Evolutionary conservation across 2,113 vertebrate species (phyloP), one percentile per base, ranked within the genome.

Genomic region (Macaca mulatta): DNA sequence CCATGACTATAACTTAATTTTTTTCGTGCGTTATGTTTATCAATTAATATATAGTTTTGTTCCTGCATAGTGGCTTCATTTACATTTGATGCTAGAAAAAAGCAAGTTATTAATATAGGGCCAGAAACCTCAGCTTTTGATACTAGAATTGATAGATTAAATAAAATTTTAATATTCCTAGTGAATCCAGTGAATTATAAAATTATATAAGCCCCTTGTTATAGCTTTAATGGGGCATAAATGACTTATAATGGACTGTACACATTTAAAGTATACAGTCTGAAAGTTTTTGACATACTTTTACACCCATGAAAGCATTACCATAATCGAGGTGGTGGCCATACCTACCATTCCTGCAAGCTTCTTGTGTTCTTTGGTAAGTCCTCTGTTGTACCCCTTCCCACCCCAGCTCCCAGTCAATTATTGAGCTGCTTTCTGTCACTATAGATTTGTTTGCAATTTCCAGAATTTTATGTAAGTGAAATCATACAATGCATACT

Each of bases 111-210:
- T 94, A 85, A 79, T 18, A 77, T 27, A 94, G 25, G 27, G 11
- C 40, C 18, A 64, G 45, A 72, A 96, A 95, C 13, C 61, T 84
- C 61, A 89, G 20, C 20, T 81, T 90, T 95, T 89, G 35, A 90
- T 87, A 83, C 4, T 48, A 90, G 80, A 35, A 67, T 32, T 74
- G 61, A 93, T 80, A 23, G 23, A 5, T 81, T 94, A 94, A 90
- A 57, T 86, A 88, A 78, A 92, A 70, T 84, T 94, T 91, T 11
- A 90, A 32, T 79, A 38, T 81, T 95, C 6, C 14, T 83, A 45
- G 43, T 67, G 59, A 67, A 55, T 86, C 50, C 22, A 69, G 38
- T 79, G 70, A 83, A 88, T 89, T 93, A 74, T 52, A 94, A 97
- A 90, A 88, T 77, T 87, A 59, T 48, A 40, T 16, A 78, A 94